Evolutionary conservation across 2,113 vertebrate species (phyloP).

Genomic region (Ceyx cyanopectus): DNA sequence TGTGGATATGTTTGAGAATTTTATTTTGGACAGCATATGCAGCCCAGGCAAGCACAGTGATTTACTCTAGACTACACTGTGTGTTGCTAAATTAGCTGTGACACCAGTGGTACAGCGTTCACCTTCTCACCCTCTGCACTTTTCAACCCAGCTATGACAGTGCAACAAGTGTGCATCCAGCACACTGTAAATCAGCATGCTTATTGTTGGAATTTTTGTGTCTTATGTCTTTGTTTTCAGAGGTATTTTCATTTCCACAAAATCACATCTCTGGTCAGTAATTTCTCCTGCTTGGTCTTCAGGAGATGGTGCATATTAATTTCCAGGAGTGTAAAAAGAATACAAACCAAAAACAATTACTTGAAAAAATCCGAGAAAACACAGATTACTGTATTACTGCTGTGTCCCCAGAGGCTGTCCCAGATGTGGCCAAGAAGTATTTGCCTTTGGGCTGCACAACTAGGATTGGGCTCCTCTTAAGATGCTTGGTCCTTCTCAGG

Average conservation of each 20-base stretch:
- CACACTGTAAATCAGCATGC: neutral
- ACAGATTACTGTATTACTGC: neutral
- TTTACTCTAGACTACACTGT: neutral
- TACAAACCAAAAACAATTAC: rapidly evolving
- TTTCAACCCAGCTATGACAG: neutral
- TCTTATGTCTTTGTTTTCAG: neutral
- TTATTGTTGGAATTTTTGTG: neutral
- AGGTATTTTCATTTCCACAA: neutral
- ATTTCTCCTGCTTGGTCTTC: neutral
- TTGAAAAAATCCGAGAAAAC: neutral
- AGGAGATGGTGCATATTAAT: neutral
- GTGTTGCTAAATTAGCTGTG: neutral
- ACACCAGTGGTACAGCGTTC: neutral
- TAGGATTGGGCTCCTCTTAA: neutral
- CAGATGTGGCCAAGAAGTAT: neutral
- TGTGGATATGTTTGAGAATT: neutral
- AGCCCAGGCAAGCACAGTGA: neutral
- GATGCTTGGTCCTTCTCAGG: neutral
- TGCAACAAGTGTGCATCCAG: neutral
- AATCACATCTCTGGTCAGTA: neutral
- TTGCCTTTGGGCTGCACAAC: neutral
- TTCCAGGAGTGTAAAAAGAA: neutral
- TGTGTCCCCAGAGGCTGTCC: neutral
- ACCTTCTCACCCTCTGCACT: neutral
- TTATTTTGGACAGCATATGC: neutral